Evolutionary conservation across 2,113 vertebrate species (phyloP).

Genomic region (Panthera uncia): DNA sequence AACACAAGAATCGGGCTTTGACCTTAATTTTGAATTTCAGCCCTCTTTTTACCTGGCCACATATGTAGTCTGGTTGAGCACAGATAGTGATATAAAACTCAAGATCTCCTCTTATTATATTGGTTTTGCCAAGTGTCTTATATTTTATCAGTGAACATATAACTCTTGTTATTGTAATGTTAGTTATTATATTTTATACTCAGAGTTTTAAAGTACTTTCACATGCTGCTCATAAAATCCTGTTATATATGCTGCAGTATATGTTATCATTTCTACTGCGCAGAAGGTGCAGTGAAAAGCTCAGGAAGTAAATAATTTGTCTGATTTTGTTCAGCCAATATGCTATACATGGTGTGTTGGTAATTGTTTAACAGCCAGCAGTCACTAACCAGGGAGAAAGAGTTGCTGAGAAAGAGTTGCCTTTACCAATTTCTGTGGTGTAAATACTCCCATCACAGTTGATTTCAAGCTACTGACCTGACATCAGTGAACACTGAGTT

Average conservation of each 20-base stretch:
- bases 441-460: not conserved
- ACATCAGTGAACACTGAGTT: not conserved
- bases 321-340: not conserved
- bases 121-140: not conserved
- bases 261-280: not conserved
- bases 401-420: not conserved
- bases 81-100: not conserved
- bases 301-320: not conserved
- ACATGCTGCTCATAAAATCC: not conserved
- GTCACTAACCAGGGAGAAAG: not conserved
- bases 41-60: not conserved
- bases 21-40: not conserved
- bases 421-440: not conserved
- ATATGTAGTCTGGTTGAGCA: not conserved
- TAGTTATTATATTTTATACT: not conserved
- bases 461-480: not conserved
- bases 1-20: not conserved
- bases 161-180: not conserved
- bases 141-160: not conserved
- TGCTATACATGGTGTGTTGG: not conserved
- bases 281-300: not conserved
- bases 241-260: not conserved
- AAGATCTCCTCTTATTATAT: not conserved
- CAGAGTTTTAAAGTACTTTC: not conserved
- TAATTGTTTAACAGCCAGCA: not conserved